Conservation (phyloP, 2,113 vertebrate species). For the Melanerpes aurifrons region DNA sequence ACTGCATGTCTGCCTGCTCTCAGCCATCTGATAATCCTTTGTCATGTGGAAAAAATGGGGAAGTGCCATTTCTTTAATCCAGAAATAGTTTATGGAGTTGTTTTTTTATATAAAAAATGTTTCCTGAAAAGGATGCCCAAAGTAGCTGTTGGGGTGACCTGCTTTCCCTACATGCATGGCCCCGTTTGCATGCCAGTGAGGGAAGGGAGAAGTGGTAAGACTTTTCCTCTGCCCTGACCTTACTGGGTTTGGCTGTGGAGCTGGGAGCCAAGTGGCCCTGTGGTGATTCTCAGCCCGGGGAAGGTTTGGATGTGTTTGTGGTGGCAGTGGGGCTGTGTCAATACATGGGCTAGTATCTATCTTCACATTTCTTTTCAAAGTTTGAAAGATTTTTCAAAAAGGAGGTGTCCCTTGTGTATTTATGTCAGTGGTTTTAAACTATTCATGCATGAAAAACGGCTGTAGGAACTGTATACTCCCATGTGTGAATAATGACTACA, state of each 20-base stretch:
- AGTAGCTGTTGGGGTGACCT: background rate
- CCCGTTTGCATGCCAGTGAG: background rate
- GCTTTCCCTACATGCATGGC: background rate
- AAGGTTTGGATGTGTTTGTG: fast-evolving
- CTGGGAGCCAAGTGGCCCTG: fast-evolving
- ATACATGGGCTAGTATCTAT: background rate
- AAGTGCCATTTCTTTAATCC: background rate
- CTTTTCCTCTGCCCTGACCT: background rate
- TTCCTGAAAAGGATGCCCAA: background rate
- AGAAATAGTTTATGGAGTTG: background rate
- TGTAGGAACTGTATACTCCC: conserved; percentile 30
- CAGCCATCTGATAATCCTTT: background rate
- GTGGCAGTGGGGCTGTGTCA: background rate
- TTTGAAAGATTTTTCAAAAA: background rate
- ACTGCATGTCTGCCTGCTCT: background rate
- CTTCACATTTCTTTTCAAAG: background rate
- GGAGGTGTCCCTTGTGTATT: background rate
- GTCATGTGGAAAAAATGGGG: background rate
- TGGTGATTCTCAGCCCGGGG: background rate
- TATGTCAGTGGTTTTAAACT: conserved; percentile 34
- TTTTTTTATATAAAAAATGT: background rate
- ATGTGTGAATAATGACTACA: background rate
- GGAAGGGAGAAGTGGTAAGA: background rate
- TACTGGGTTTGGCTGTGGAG: background rate
- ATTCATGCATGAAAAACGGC: conserved; percentile 49